Conservation (phyloP, 1,140 invertebrate species). For the Drosophila nigromelanica region DNA sequence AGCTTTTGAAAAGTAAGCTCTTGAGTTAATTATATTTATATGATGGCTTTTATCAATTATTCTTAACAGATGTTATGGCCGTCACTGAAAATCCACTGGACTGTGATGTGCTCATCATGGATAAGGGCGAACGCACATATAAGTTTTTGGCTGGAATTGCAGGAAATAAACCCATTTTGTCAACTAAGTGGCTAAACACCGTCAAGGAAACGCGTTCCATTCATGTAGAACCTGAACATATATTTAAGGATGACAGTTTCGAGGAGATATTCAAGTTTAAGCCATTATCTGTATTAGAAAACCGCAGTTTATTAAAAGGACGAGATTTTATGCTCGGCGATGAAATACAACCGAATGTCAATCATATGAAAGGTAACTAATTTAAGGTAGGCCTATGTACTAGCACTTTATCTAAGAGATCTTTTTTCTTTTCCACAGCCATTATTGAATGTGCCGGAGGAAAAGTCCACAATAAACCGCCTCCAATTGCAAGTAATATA, state of each 20-base stretch:
- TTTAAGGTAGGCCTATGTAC: neutral
- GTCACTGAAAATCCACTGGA: conserved; percentile 41
- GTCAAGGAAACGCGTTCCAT: conserved; percentile 27
- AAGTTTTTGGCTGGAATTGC: conserved; percentile 59
- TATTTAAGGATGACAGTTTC: conserved; percentile 55
- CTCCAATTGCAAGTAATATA: conserved; percentile 1
- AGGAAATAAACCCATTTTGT: conserved; percentile 52
- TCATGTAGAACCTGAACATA: conserved; percentile 35
- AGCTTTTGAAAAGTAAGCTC: conserved; percentile 36
- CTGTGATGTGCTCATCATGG: conserved; percentile 62
- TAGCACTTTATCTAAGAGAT: neutral
- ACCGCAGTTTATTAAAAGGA: conserved; percentile 28
- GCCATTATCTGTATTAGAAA: conserved; percentile 34
- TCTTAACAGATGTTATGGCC: conserved; percentile 42
- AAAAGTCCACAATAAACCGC: conserved; percentile 14
- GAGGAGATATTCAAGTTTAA: conserved; percentile 39
- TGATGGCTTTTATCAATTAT: too few relatives aligned
- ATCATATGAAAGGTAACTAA: conserved; percentile 49
- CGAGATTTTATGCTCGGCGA: conserved; percentile 45
- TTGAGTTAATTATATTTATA: neutral
- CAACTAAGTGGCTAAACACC: conserved; percentile 38
- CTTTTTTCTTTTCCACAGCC: conserved; percentile 10
- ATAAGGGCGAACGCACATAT: conserved; percentile 63
- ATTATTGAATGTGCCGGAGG: conserved; percentile 61
- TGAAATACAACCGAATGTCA: conserved; percentile 46